Evolutionary conservation across 2,797 vertebrate species (phyloP), one percentile per base, ranked within the genome.

Genomic region (Tinamus major): DNA sequence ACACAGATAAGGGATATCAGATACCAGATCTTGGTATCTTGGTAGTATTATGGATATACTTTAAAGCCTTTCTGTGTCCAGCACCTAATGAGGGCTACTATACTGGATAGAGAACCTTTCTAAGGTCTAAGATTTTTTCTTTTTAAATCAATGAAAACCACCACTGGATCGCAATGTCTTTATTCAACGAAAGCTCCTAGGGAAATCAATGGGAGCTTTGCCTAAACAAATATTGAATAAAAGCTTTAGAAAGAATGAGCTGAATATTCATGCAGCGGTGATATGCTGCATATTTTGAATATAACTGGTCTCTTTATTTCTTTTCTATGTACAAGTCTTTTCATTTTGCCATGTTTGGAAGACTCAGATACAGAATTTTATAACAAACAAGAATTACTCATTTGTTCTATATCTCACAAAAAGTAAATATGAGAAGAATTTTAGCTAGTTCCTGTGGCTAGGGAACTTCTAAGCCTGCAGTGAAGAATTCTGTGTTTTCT

Each of bases 221-320:
- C 48, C 29, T 90, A 77, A 72, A 61, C 82, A 92, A 90, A 92
- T 84, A 72, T 37, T 76, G 59, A 88, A 88, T 84, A 84, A 90
- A 72, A 88, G 26, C n/a, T 67, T 81, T 69, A 64, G n/a, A 84
- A 79, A 33, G 6, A 79, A 77, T 20, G 6, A 79, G 15, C 4
- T 80, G 62, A 86, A 85, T 89, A 89, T 91, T 92, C 71, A 89
- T 95, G 68, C 42, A 79, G 41, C 15, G 39, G 10, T 37, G 23
- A 61, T 72, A 72, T 15, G 39, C 18, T 88, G n/a, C 16, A 26
- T 39, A 62, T 18, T 81, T 87, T 67, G 58, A 75, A 51, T 55
- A 35, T 87, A 85, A 59, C 41, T 3, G 6, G 14, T 69, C 23
- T 79, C 46, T 91, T 93, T 87, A 55, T 83, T 85, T 87, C 13